Conservation (phyloP, 2,888 invertebrate genomes). For the Troides helena region DNA sequence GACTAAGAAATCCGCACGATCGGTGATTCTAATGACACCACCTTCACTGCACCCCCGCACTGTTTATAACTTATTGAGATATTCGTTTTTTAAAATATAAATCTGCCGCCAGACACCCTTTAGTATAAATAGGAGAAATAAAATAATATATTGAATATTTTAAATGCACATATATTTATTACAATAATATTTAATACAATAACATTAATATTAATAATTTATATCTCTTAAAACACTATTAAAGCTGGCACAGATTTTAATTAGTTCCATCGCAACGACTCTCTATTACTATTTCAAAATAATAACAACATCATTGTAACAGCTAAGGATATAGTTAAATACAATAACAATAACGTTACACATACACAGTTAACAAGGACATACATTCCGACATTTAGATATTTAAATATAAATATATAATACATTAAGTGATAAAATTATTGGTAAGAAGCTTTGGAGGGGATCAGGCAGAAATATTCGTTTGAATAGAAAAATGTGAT, state of each 20-base stretch:
- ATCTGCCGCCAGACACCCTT: no score
- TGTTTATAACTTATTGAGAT: no score
- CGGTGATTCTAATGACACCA: no score
- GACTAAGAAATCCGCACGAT: no score
- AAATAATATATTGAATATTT: slow-evolving; percentile 38
- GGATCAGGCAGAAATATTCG: neutral
- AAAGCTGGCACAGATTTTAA: slow-evolving; percentile 74
- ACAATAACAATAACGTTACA: slow-evolving; percentile 13
- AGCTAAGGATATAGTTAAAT: slow-evolving; percentile 16
- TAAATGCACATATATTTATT: slow-evolving; percentile 75
- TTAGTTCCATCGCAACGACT: slow-evolving; percentile 63
- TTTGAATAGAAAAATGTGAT: neutral
- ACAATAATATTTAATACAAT: slow-evolving; percentile 64
- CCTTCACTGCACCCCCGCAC: no score
- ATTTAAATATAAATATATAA: neutral
- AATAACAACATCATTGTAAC: slow-evolving; percentile 28
- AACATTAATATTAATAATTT: slow-evolving; percentile 55
- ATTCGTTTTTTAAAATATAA: neutral
- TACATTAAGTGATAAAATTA: neutral
- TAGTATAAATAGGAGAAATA: neutral
- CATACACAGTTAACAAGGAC: slow-evolving; percentile 14
- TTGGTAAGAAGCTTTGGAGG: slow-evolving; percentile 11
- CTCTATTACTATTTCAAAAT: slow-evolving; percentile 46
- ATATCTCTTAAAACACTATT: slow-evolving; percentile 69
- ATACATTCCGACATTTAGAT: slow-evolving; percentile 24